Conservation (phyloP, 2,113 vertebrate species). For the Cricetomys ansorgei region DNA sequence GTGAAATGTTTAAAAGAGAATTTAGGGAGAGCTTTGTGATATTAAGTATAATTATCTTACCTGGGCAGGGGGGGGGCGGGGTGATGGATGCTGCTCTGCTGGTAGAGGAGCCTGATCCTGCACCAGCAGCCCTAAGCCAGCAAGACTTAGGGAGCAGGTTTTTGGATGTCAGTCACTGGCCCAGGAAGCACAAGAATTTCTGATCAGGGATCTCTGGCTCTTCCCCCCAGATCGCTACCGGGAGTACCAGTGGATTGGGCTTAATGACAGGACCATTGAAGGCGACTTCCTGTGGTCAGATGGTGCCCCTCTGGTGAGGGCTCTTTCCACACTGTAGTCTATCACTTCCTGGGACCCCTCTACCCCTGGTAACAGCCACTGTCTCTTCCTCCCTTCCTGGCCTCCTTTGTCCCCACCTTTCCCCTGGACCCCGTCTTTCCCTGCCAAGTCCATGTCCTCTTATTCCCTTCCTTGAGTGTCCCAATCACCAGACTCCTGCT, state of each 20-base stretch:
- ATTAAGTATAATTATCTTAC: not conserved
- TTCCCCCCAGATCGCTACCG: constrained; percentile 89
- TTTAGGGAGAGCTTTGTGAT: not conserved
- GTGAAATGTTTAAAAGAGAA: not conserved
- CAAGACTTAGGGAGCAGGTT: not conserved
- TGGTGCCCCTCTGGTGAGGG: constrained; percentile 93
- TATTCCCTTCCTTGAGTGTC: not conserved
- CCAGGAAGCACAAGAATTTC: not conserved
- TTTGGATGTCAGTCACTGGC: not conserved
- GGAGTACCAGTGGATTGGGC: constrained; percentile 97
- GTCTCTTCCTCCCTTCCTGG: not conserved
- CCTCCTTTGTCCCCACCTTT: not conserved
- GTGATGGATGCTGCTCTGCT: not conserved
- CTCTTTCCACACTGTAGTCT: not conserved
- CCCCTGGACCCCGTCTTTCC: not conserved
- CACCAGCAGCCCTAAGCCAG: not conserved
- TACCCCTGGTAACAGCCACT: not conserved
- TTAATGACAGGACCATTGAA: constrained; percentile 96
- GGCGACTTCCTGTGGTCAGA: constrained; percentile 98
- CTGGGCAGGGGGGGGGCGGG: not conserved
- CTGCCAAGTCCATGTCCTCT: not conserved
- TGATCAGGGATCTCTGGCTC: not conserved
- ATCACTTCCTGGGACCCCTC: not conserved
- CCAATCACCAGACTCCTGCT: too few relatives aligned
- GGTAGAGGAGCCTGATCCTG: not conserved